Evolutionary conservation across 2,797 vertebrate genomes (phyloP), one percentile per base, ranked within the genome.

Genomic region (Characodon lateralis): DNA sequence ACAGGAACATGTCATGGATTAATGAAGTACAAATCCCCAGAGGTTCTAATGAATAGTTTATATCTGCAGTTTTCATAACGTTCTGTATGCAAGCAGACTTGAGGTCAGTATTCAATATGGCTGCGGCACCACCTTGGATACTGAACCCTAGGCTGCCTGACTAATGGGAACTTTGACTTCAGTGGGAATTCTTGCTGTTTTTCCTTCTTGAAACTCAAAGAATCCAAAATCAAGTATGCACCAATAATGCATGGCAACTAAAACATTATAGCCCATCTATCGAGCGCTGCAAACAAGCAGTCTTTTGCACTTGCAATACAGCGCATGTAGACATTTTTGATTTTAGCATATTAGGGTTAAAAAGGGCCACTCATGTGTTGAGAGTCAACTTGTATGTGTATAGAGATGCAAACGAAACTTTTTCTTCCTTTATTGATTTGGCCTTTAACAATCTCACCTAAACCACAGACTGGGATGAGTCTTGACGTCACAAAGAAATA

Each of bases 401-500:
- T 31, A 3, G 3, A 61, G 13, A 26, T 35, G 31, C 10, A 56
- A 69, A 71, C 59, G 14, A 63, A 18, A 0, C 13, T 18, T 43
- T 56, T n/a, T 65, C 26, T 63, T 28, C 59, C 41, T 41, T 79
- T 71, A 78, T 46, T 22, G 55, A 69, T 74, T 68, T 56, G 68
- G 7, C 46, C 24, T 73, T 43, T 46, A 61, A 31, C 14, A 39
- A 43, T 58, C 24, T 24, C 46, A 43, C n/a, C 55, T 16, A 70
- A 72, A 72, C 28, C 43, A 50, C 66, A 78, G 24, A 75, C 39
- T 71, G 66, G 28, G 55, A 79, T 71, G 71, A 24, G 78, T 72
- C 24, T 63, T 78, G 39, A 2, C 48, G 31, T 87, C 75, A 71
- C 48, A 76, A 39, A 72, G 22, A 82, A 84, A 68, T 63, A 71